A percentile compares a stretch with the other conserved stretches of the same genome.
These are phyloP conservation scores for Hydroisotoma schaefferi DNA, from an alignment of 2,888 invertebrate genomes.

Conservation along the genomic window DNA sequence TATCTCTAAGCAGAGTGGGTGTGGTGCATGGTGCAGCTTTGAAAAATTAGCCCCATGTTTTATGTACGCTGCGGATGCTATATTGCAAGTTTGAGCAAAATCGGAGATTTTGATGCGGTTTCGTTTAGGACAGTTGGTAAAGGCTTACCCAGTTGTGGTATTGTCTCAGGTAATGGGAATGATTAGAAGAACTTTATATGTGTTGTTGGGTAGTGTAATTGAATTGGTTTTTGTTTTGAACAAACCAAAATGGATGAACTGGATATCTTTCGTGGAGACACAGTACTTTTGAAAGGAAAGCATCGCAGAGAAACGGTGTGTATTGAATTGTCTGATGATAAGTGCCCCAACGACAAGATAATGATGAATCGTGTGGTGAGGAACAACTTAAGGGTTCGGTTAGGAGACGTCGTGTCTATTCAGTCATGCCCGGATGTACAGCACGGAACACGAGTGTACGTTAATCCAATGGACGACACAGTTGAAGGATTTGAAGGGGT, in stretches of 20 bases:
- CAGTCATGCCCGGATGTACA: slow-evolving; percentile 94
- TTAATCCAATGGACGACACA: slow-evolving; percentile 97
- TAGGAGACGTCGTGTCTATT: slow-evolving; percentile 94
- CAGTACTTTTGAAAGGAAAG: slow-evolving; percentile 94
- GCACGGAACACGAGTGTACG: slow-evolving; percentile 96
- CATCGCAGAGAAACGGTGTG: slow-evolving; percentile 96
- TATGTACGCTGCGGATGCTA: too few relatives aligned
- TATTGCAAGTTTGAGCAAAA: too few relatives aligned
- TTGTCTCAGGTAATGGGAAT: slow-evolving; percentile 73
- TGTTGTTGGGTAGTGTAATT: too few relatives aligned
- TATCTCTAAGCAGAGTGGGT: too few relatives aligned
- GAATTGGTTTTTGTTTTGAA: slow-evolving; percentile 47
- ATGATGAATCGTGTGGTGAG: slow-evolving; percentile 92
- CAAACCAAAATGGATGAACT: slow-evolving; percentile 98
- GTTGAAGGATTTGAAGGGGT: slow-evolving; percentile 95
- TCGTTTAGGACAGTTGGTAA: too few relatives aligned
- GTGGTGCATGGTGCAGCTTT: too few relatives aligned
- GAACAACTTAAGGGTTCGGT: slow-evolving; percentile 90
- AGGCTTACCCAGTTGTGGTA: too few relatives aligned
- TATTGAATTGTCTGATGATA: slow-evolving; percentile 94
- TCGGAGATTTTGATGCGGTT: too few relatives aligned
- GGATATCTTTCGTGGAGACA: slow-evolving; percentile 95
- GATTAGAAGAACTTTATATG: background rate
- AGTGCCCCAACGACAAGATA: slow-evolving; percentile 94
- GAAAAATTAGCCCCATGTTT: too few relatives aligned